Conservation (phyloP, 2,113 vertebrate genomes). For the Platycercus adscitus region DNA sequence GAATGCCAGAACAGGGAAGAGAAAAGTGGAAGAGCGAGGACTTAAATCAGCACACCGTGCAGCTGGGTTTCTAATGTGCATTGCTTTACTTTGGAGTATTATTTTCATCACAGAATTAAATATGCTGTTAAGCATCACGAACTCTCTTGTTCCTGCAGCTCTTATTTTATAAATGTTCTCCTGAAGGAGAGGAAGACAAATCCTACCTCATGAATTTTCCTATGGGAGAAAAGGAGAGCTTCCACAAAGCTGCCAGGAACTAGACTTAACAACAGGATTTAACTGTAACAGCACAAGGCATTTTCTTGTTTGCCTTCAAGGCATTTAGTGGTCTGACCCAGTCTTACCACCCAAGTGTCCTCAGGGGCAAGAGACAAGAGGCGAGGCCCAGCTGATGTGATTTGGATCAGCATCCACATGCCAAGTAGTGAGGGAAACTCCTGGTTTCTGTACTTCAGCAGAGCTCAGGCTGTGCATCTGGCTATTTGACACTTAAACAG, state of each 20-base stretch:
- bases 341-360: neutral
- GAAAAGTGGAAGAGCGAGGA: neutral
- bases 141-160: neutral
- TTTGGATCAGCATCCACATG: neutral
- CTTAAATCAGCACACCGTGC: neutral
- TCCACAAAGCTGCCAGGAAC: neutral
- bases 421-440: neutral
- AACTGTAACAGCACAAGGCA: neutral
- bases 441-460: neutral
- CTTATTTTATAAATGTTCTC: neutral
- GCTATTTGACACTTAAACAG: neutral
- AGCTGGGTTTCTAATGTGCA: neutral
- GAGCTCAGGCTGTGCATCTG: neutral
- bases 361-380: neutral
- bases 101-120: neutral
- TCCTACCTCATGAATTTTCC: neutral
- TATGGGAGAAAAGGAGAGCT: neutral
- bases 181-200: neutral
- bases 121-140: neutral
- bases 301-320: neutral
- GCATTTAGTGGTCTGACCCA: neutral
- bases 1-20: neutral
- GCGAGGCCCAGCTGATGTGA: neutral
- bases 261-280: neutral
- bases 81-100: neutral